A percentile compares a stretch with the other conserved stretches of the same genome.
These are phyloP conservation scores for Notodromas monacha DNA, from an alignment of 2,888 invertebrate species.

Conservation along the genomic window DNA sequence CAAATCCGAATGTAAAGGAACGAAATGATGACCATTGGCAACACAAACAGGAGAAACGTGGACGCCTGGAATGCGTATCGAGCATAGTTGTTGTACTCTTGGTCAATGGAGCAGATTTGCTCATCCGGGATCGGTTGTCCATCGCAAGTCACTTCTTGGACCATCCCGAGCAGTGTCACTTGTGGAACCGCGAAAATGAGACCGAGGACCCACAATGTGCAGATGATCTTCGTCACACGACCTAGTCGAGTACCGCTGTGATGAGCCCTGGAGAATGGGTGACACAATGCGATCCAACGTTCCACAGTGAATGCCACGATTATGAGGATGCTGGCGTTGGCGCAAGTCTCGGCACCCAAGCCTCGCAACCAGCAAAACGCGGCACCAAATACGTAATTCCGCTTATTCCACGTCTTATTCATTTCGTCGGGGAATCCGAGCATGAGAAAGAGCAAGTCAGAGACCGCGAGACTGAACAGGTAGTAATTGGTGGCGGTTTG, in stretches of 20 bases:
- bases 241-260: slow-evolving; percentile 53
- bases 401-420: too few species aligned
- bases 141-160: slow-evolving; percentile 5
- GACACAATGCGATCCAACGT: slow-evolving; percentile 52
- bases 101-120: slow-evolving; percentile 16
- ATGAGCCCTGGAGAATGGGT: slow-evolving; percentile 45
- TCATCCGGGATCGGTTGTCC: too few species aligned
- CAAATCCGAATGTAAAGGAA: slow-evolving; percentile 26
- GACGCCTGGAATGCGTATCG: slow-evolving; percentile 44
- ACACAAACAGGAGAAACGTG: slow-evolving; percentile 40
- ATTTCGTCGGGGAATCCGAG: slow-evolving; percentile 52
- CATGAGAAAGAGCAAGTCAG: too few species aligned
- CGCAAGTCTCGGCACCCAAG: slow-evolving; percentile 43
- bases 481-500: too few species aligned
- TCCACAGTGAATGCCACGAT: slow-evolving; percentile 64
- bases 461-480: too few species aligned
- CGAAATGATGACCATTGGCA: slow-evolving; percentile 51
- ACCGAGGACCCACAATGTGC: slow-evolving; percentile 44
- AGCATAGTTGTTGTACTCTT: slow-evolving; percentile 24
- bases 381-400: slow-evolving; percentile 31
- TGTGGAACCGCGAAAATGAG: slow-evolving; percentile 32
- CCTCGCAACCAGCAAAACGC: slow-evolving; percentile 39
- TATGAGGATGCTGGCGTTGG: slow-evolving; percentile 23
- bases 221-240: slow-evolving; percentile 41
- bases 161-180: too few species aligned